Percentiles rank a stretch among this genome's conserved stretches.
Evolutionary conservation across 1,140 invertebrate genomes (phyloP).

Genomic region (Brachionus asplanchnoidis): DNA sequence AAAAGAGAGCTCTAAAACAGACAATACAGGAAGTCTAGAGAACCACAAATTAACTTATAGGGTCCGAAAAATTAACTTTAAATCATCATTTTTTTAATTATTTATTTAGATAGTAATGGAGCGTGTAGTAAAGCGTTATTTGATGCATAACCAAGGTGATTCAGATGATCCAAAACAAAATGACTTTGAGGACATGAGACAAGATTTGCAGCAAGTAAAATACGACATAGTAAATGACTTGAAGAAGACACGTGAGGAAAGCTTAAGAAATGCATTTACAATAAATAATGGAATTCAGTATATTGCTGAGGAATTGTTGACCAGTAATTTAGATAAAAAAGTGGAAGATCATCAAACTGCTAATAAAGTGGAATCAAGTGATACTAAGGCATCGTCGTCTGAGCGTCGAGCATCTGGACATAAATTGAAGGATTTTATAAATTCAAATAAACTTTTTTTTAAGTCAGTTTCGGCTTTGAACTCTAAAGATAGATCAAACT

Average conservation of each 20-base stretch:
- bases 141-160: conserved; percentile 42
- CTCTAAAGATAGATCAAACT: neutral
- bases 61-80: neutral
- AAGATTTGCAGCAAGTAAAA: conserved; percentile 8
- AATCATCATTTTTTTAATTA: neutral
- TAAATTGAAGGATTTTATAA: neutral
- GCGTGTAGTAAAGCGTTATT: conserved; percentile 33
- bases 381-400: neutral
- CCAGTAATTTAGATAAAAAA: neutral
- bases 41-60: conserved; percentile 24
- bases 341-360: neutral
- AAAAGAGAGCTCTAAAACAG: neutral
- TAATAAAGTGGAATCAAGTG: neutral
- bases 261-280: neutral
- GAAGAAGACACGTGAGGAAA: conserved; percentile 14
- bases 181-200: conserved; percentile 31
- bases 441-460: neutral
- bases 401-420: neutral
- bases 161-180: conserved; percentile 37
- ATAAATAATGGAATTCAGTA: conserved; percentile 29
- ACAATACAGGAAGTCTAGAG: neutral
- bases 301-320: neutral
- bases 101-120: conserved; percentile 38
- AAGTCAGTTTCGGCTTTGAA: neutral
- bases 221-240: conserved; percentile 35